These are phyloP conservation scores for Hololepta plana DNA, from an alignment of 2,888 invertebrate species.

Conservation along the genomic window DNA sequence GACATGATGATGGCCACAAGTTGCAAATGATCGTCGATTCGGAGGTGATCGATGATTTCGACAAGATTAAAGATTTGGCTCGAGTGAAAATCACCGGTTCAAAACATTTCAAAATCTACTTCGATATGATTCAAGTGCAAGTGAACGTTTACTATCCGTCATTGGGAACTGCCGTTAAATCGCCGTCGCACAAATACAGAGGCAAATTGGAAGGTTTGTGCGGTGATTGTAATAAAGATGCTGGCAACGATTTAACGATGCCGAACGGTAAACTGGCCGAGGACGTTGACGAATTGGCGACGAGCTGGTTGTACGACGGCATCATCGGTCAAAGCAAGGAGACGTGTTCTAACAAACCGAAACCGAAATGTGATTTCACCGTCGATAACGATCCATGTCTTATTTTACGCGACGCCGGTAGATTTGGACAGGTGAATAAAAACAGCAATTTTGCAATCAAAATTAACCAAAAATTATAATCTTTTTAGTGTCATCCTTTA, in stretches of 20 bases:
- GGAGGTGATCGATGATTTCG: constrained; percentile 18
- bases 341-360: constrained; percentile 21
- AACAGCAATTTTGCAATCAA: no score
- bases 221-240: constrained; percentile 50
- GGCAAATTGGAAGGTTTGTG: constrained; percentile 64
- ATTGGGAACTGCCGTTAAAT: constrained; percentile 33
- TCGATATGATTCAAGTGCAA: constrained; percentile 49
- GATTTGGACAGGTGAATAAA: constrained; percentile 34
- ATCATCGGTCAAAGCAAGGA: constrained; percentile 26
- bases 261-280: constrained; percentile 34
- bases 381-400: constrained; percentile 48
- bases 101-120: constrained; percentile 40
- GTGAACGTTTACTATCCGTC: constrained; percentile 29
- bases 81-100: constrained; percentile 35
- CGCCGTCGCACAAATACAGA: constrained; percentile 56
- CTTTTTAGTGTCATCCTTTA: constrained; percentile 46
- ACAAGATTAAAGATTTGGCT: constrained; percentile 41
- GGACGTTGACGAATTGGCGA: constrained; percentile 32
- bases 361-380: constrained; percentile 27
- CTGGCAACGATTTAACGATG: constrained; percentile 35
- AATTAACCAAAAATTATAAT: constrained; percentile 4
- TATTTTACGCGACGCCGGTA: constrained; percentile 34
- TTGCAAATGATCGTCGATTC: constrained; percentile 31
- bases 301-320: constrained; percentile 32
- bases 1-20: constrained; percentile 15